phyloP scores from a whole-genome alignment of 1,140 invertebrate species.

The Apis cerana region DNA sequence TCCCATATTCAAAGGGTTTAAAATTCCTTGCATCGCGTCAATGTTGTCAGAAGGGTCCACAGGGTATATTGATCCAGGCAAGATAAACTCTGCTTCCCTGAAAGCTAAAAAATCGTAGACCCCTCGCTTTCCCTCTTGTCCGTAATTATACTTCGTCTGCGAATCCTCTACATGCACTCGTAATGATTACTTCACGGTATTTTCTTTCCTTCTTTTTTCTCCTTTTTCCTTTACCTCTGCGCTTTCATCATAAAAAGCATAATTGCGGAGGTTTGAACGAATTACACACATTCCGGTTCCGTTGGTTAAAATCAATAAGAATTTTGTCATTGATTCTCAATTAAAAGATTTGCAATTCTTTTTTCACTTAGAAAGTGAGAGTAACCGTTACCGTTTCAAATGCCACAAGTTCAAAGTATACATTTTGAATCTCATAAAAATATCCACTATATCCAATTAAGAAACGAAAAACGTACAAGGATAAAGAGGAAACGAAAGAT shows the following conservation, averaged over 20 bases:
- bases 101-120: slow-evolving; percentile 43
- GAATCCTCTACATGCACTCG: slow-evolving; percentile 25
- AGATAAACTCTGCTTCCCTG: slow-evolving; percentile 17
- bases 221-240: background rate
- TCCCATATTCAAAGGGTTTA: background rate
- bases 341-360: background rate
- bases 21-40: background rate
- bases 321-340: background rate
- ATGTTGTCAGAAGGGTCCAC: background rate
- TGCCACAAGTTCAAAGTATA: too few species aligned
- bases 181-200: slow-evolving; percentile 30
- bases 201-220: background rate
- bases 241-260: background rate
- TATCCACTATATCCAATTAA: too few species aligned
- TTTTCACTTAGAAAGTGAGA: too few species aligned
- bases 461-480: too few species aligned
- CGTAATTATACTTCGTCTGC: slow-evolving; percentile 53
- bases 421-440: too few species aligned
- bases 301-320: slow-evolving; percentile 11
- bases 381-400: too few species aligned
- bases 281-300: slow-evolving; percentile 20
- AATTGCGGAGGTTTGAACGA: slow-evolving; percentile 12
- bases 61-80: slow-evolving; percentile 49
- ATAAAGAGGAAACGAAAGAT: background rate
- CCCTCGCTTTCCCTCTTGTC: slow-evolving; percentile 44